These are phyloP conservation scores for Calephelis nemesis DNA, from an alignment of 1,140 invertebrate species.

Conservation along the genomic window DNA sequence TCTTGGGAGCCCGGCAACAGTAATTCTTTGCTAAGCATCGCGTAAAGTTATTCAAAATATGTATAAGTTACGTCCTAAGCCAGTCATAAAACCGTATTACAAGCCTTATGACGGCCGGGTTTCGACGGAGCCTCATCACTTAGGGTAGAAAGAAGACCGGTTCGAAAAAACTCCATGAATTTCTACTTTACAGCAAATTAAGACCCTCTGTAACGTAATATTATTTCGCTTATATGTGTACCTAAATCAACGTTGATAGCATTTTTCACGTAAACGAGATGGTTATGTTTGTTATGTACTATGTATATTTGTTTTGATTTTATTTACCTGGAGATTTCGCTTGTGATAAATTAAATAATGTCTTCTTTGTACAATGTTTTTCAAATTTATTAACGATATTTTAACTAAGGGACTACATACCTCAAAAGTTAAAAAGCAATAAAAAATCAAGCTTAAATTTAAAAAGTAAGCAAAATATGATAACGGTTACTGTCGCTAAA, in stretches of 20 bases:
- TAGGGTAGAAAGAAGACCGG: constrained; percentile 46
- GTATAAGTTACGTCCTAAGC: constrained; percentile 72
- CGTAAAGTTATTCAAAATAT: constrained; percentile 72
- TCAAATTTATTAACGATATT: too few relatives aligned
- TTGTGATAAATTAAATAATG: too few relatives aligned
- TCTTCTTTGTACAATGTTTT: too few relatives aligned
- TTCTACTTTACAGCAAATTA: constrained; percentile 30
- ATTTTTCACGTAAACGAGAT: background rate
- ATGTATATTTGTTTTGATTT: too few relatives aligned
- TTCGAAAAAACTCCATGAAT: constrained; percentile 35
- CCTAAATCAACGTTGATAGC: background rate
- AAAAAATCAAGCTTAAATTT: too few relatives aligned
- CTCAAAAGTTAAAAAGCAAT: too few relatives aligned
- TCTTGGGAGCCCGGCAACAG: constrained; percentile 39
- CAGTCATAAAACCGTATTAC: constrained; percentile 72
- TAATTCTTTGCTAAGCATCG: constrained; percentile 62
- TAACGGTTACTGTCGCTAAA: too few relatives aligned
- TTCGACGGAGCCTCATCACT: constrained; percentile 66
- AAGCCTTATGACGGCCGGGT: constrained; percentile 66
- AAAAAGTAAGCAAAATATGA: too few relatives aligned
- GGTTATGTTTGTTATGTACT: too few relatives aligned
- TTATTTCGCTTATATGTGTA: background rate
- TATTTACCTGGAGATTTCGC: too few relatives aligned
- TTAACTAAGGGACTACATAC: too few relatives aligned
- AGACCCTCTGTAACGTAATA: constrained; percentile 15